Evolutionary conservation across 2,113 vertebrate genomes (phyloP), one percentile per base, ranked within the genome.

Genomic region (Microtus pennsylvanicus): DNA sequence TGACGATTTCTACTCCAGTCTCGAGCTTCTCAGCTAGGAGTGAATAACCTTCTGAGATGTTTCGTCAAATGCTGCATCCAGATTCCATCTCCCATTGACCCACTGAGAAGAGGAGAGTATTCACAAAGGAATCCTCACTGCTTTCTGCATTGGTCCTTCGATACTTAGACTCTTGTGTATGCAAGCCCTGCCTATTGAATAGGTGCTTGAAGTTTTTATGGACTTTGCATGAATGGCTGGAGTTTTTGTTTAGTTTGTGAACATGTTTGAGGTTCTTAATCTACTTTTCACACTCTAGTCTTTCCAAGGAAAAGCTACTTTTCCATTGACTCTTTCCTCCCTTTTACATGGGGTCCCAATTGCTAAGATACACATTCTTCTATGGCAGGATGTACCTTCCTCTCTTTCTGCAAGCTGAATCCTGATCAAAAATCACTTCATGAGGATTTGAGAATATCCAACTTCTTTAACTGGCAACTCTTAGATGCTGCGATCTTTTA

Each of bases 351-450:
- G 12, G 12, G 1, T 26, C 28, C 55, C 28, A 33, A 35, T 5
- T 19, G 12, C 3, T 28, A 38, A 96, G n/a, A 24, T 19, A 45
- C 17, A 82, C 2, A 35, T 1, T 33, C 30, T 93, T 69, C 28
- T 10, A 38, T 72, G 19, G 1, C 3, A 70, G 5, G 1, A n/a
- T n/a, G 4, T 8, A 10, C 5, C 30, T 74, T 28, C 30, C 3
- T 72, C 33, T 42, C 22, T 19, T 87, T 61, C 1, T 24, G 45
- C 2, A n/a, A 4, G 35, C 47, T 90, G 28, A 47, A 7, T 88
- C 11, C 30, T 88, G 26, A 28, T 63, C 65, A 85, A 61, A 69
- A 35, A 45, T 47, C 7, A 11, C 55, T 92, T 80, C 69, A 38
- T 0, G 30, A 65, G 50, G 16, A 61, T 63, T 24, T 17, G 26